Percentiles rank a stretch among this genome's conserved stretches.
These are phyloP conservation scores for Nanorana parkeri DNA, from an alignment of 2,113 vertebrate genomes.

Conservation along the genomic window DNA sequence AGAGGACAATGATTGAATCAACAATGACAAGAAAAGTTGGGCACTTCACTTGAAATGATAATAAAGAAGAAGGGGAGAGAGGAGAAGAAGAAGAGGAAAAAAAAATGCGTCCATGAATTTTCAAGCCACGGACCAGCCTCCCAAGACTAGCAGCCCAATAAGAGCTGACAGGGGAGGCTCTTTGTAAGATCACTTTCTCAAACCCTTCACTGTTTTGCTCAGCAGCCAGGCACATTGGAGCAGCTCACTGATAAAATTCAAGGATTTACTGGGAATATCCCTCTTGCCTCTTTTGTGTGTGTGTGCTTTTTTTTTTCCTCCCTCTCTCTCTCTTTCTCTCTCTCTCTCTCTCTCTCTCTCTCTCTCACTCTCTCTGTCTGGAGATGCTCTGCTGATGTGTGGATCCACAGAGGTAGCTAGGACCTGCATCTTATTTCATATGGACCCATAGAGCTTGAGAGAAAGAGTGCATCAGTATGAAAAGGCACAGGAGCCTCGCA, in stretches of 20 bases:
- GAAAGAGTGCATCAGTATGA: slow-evolving; percentile 59
- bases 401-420: slow-evolving; percentile 19
- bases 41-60: slow-evolving; percentile 41
- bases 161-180: slow-evolving; percentile 90
- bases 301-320: slow-evolving; percentile 18
- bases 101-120: slow-evolving; percentile 72
- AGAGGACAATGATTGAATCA: slow-evolving; percentile 32
- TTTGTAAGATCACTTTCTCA: slow-evolving; percentile 80
- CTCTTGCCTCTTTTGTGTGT: slow-evolving; percentile 46
- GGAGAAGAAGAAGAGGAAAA: neutral
- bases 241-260: slow-evolving; percentile 70
- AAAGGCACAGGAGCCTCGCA: slow-evolving; percentile 66
- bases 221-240: slow-evolving; percentile 82
- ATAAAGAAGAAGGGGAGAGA: neutral
- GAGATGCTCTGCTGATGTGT: slow-evolving; percentile 60
- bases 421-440: slow-evolving; percentile 43
- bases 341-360: slow-evolving; percentile 43
- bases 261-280: slow-evolving; percentile 75
- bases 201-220: slow-evolving; percentile 86
- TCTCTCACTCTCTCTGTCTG: slow-evolving; percentile 43
- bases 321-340: slow-evolving; percentile 29
- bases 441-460: slow-evolving; percentile 37
- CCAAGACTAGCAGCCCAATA: slow-evolving; percentile 89
- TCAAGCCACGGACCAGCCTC: slow-evolving; percentile 89
- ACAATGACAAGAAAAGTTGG: slow-evolving; percentile 45